Conservation (phyloP, 2,888 invertebrate species). For the Lithophane socia region DNA sequence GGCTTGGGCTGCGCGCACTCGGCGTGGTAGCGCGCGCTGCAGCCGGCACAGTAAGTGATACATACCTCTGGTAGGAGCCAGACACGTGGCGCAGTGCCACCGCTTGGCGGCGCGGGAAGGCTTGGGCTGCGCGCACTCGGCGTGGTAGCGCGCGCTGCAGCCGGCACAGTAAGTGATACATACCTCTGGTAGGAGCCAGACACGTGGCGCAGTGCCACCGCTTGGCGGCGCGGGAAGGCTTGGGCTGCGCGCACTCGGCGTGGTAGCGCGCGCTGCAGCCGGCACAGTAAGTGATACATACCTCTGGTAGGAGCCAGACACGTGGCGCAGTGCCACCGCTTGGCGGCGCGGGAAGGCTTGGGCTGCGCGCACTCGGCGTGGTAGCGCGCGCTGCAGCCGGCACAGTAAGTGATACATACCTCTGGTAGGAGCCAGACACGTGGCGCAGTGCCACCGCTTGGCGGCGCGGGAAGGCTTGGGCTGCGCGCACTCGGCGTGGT, state of each 20-base stretch:
- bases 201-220: slow-evolving; percentile 85
- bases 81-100: slow-evolving; percentile 90
- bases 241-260: slow-evolving; percentile 89
- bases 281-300: too few species aligned
- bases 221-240: slow-evolving; percentile 69
- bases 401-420: too few species aligned
- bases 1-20: slow-evolving; percentile 92
- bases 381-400: too few species aligned
- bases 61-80: slow-evolving; percentile 62
- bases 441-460: too few species aligned
- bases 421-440: too few species aligned
- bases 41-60: neutral
- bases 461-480: too few species aligned
- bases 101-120: slow-evolving; percentile 86
- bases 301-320: too few species aligned
- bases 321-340: too few species aligned
- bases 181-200: slow-evolving; percentile 63
- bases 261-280: too few species aligned
- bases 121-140: slow-evolving; percentile 92
- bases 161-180: slow-evolving; percentile 84
- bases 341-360: too few species aligned
- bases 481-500: too few species aligned
- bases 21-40: slow-evolving; percentile 91
- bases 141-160: slow-evolving; percentile 92
- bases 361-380: too few species aligned